Evolutionary conservation across 2,113 vertebrate genomes (phyloP).

Genomic region (Guaruba guarouba): DNA sequence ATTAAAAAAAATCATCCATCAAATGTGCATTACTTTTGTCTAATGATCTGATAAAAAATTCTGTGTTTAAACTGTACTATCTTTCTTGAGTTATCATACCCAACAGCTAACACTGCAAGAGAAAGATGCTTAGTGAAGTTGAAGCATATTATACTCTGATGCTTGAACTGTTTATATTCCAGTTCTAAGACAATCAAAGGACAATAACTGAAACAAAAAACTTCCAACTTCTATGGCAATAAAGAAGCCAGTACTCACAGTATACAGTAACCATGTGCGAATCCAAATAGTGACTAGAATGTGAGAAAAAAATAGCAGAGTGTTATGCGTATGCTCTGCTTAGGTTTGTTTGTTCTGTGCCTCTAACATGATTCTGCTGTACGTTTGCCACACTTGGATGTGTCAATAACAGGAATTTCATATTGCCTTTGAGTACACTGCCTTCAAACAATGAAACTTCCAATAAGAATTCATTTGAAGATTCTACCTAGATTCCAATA

Average conservation of each 20-base stretch:
- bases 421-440: neutral
- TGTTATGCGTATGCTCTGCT: neutral
- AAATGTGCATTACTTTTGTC: neutral
- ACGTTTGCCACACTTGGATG: neutral
- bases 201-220: neutral
- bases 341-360: neutral
- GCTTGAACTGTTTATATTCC: neutral
- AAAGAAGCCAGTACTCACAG: neutral
- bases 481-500: neutral
- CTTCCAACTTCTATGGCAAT: neutral
- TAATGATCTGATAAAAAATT: neutral
- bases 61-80: neutral
- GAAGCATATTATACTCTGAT: neutral
- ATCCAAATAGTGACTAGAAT: neutral
- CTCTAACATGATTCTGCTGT: neutral
- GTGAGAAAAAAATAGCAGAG: neutral
- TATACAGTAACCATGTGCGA: neutral
- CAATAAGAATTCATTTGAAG: neutral
- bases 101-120: neutral
- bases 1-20: constrained; percentile 1
- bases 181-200: neutral
- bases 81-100: neutral
- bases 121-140: neutral
- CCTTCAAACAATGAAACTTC: neutral
- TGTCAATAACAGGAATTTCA: neutral